Base-by-base conservation (phyloP, 2,888 invertebrate genomes). In the Cepaea hortensis region DNA sequence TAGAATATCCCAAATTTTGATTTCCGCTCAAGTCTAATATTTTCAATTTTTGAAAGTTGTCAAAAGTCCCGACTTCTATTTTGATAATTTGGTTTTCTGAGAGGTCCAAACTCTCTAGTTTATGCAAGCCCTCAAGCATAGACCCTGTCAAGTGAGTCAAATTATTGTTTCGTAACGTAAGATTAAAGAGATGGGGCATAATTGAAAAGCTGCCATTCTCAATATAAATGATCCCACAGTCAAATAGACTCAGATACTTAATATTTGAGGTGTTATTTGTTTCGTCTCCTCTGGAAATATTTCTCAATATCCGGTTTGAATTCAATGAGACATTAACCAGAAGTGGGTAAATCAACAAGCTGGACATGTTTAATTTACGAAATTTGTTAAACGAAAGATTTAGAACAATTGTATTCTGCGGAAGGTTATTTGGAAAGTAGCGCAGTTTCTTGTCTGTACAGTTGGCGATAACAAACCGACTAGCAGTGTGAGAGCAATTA, bases 1-100 rank as follows among this genome's bases (percentile, higher is more conserved):
- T 4, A 3, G 65, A n/a, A 48, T 84, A 84, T 5, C 84, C 84
- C 9, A 84, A 50, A 0, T 13, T 3, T 65, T 4, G 75, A 62
- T 84, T 84, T 9, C 4, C 0, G 20, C 76, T 76, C 48, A 84
- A 65, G 46, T 84, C 65, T 65, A 84, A 76, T 15, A 46, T 35
- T 35, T 35, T 35, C 35, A 35, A 35, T 35, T 35, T 35, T 35
- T 35, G 35, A 35, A 35, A 35, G 35, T 35, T 35, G 35, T 35
- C 35, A 35, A 35, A 35, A 35, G 35, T 35, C 35, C 35, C 35
- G 35, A 35, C 35, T 35, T 35, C 35, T 35, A 35, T 35, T 35
- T 35, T 35, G 35, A 35, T 35, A 35, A 35, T 35, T 35, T 35
- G 35, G 35, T 35, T 35, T 35, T 35, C 35, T 35, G 35, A 35